Conservation (phyloP, 2,113 vertebrate species). For the Ascaphus truei region DNA sequence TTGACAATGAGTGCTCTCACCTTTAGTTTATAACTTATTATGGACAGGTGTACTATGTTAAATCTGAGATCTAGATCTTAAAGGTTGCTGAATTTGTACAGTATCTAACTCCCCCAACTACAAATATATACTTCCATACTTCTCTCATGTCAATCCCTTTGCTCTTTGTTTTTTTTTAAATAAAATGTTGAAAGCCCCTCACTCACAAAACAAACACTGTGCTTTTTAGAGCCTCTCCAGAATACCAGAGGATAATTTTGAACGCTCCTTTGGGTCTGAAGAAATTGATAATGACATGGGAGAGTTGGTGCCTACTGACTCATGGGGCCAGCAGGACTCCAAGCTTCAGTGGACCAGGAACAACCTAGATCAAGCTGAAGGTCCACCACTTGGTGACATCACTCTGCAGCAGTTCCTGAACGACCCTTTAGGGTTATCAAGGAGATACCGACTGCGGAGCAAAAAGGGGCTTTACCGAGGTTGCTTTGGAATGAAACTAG, state of each 20-base stretch:
- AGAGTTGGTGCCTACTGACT: background rate
- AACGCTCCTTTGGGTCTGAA: conserved; percentile 30
- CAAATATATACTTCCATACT: no score
- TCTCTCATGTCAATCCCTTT: no score
- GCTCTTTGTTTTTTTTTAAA: no score
- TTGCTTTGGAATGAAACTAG: conserved; percentile 59
- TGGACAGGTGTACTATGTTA: no score
- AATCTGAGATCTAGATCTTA: no score
- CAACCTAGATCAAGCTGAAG: background rate
- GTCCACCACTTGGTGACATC: accelerated
- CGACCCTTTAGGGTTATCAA: conserved; percentile 17
- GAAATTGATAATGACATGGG: conserved; percentile 30
- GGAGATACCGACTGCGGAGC: conserved; percentile 33
- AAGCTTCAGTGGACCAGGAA: conserved; percentile 24
- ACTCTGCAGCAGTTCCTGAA: conserved; percentile 38
- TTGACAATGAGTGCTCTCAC: no score
- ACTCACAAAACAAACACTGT: no score
- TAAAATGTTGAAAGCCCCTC: no score
- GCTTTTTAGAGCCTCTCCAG: conserved; percentile 44
- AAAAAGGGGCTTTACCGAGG: conserved; percentile 50
- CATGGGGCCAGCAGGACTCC: background rate
- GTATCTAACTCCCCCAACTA: no score
- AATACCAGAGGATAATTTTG: conserved; percentile 45
- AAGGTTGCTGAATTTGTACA: no score
- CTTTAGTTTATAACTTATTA: no score